Base-by-base conservation (phyloP, 2,888 invertebrate species). In the Pristionchus entomophagus region DNA sequence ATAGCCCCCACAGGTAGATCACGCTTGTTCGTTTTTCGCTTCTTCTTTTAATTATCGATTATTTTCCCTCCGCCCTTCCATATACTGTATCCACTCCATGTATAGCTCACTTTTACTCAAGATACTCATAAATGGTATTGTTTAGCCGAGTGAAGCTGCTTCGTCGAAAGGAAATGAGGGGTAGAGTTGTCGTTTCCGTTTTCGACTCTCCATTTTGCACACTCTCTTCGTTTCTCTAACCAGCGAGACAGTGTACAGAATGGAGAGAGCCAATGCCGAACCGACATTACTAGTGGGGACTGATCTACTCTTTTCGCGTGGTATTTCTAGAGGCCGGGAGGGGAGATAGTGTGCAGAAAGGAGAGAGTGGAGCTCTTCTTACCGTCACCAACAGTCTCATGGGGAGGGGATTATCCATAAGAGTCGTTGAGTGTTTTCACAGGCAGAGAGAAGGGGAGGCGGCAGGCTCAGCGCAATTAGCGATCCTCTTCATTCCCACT, bases 391-490 rank as follows among this genome's bases (percentile, higher is more conserved):
- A 69, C 69, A 69, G 69, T 69, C 69, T 69, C 69, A 69, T 56
- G 56, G 56, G 56, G 69, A 41, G 69, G n/a, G 69, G 69, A 69
- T 69, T 69, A 69, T 69, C 69, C 69, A 69, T 41, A 38, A 69
- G 69, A 69, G 69, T 38, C 35, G 69, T 69, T 69, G 69, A 69
- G 69, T 69, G 69, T 69, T 69, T 69, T 69, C 32, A 69, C 22
- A n/a, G n/a, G n/a, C n/a, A n/a, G n/a, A n/a, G n/a, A 56, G 29
- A 65, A n/a, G n/a, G n/a, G n/a, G 8, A 38, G 38, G 69, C 69
- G 38, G 69, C 69, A n/a, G 56, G 12, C 56, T 45, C 45, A 62
- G 62, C 29, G 69, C 69, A 69, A 69, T 69, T 69, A 69, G 69
- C 69, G 38, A 41, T n/a, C 62, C 69, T 69, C 69, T 69, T 69